Conservation (phyloP, 1,140 invertebrate species). For the Halictus rubicundus region DNA sequence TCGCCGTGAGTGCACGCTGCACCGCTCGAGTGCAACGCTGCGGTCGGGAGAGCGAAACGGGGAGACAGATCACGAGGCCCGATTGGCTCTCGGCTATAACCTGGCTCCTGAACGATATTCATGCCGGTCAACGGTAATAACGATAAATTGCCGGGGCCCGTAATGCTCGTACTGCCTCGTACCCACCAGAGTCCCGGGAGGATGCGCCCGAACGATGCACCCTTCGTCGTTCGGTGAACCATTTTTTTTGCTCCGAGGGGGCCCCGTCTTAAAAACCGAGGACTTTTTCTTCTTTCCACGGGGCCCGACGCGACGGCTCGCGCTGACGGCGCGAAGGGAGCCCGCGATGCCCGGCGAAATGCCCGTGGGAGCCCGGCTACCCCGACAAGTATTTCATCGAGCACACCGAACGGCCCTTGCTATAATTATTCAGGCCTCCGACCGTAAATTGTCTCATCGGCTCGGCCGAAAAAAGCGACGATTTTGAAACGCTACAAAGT, state of each 20-base stretch:
- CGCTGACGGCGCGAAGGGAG: neutral
- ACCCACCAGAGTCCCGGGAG: neutral
- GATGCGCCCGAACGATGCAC: neutral
- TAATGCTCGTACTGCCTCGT: constrained; percentile 60
- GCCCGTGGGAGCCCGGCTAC: too few relatives aligned
- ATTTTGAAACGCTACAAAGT: too few relatives aligned
- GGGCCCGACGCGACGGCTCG: neutral
- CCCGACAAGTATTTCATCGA: too few relatives aligned
- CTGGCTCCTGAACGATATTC: constrained; percentile 71
- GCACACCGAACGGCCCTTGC: too few relatives aligned
- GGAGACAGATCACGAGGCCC: constrained; percentile 73
- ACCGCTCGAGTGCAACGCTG: constrained; percentile 15
- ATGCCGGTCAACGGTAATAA: constrained; percentile 75
- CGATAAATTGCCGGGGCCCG: constrained; percentile 73
- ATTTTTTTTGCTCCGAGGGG: neutral
- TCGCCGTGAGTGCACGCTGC: constrained; percentile 22
- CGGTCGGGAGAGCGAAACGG: constrained; percentile 34
- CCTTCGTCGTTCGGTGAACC: neutral
- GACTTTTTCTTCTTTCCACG: neutral
- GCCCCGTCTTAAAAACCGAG: neutral
- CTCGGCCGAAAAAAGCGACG: too few relatives aligned
- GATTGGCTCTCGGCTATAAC: constrained; percentile 64
- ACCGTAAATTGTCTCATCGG: too few relatives aligned
- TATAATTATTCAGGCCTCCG: too few relatives aligned
- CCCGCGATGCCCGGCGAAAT: too few relatives aligned